A percentile compares a stretch with the other conserved stretches of the same genome.
Conservation (phyloP, 2,797 vertebrate genomes). For the Tiaroga cobitis region DNA sequence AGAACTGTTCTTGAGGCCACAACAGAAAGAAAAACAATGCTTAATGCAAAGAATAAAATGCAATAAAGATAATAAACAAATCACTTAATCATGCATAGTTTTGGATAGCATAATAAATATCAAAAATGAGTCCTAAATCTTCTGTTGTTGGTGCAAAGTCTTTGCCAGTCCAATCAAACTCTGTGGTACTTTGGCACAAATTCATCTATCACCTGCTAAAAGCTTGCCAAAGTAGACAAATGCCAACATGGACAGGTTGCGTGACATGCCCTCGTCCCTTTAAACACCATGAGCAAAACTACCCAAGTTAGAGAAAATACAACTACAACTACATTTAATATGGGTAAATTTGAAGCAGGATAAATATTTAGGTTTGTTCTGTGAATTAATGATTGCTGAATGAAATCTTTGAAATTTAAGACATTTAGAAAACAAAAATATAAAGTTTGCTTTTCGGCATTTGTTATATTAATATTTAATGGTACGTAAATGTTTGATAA, state of each 20-base stretch:
- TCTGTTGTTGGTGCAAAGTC: neutral
- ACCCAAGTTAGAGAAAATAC: neutral
- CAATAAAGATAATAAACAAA: neutral
- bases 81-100: neutral
- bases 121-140: neutral
- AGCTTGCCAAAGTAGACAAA: slow-evolving; percentile 13
- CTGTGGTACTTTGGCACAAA: slow-evolving; percentile 20
- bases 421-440: neutral
- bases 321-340: neutral
- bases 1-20: neutral
- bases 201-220: slow-evolving; percentile 34
- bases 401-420: neutral
- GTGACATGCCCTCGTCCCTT: slow-evolving; percentile 1
- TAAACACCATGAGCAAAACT: slow-evolving; percentile 19
- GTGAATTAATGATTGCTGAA: neutral
- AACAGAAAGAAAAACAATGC: neutral
- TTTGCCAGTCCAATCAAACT: slow-evolving; percentile 29
- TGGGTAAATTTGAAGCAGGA: no score
- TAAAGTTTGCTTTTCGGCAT: neutral
- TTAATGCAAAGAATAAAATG: neutral
- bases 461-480: neutral
- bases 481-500: neutral
- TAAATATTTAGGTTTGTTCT: neutral
- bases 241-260: slow-evolving; percentile 35
- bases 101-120: neutral